Percentiles rank a stretch among this genome's conserved stretches.
Evolutionary conservation across 2,888 invertebrate species (phyloP).

Genomic region (Acronicta aceris): DNA sequence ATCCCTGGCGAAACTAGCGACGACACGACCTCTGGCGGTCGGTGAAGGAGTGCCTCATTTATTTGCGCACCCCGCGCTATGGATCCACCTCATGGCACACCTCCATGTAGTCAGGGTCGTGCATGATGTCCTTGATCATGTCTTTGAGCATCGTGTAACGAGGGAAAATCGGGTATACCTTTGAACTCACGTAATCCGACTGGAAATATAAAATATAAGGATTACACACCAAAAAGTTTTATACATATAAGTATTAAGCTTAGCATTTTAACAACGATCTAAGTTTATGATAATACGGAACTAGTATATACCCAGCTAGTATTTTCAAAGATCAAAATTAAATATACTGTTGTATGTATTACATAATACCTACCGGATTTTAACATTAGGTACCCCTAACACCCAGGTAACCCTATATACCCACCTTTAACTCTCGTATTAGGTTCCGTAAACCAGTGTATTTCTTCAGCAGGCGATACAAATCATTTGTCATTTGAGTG

Average conservation of each 20-base stretch:
- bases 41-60: constrained; percentile 85
- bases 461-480: constrained; percentile 97
- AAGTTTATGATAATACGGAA: no score
- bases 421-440: constrained; percentile 95
- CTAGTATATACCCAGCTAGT: no score
- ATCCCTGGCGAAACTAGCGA: constrained; percentile 70
- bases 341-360: no score
- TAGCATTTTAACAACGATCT: no score
- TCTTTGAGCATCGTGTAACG: constrained; percentile 98
- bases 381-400: no score
- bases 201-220: constrained; percentile 77
- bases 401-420: no score
- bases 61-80: constrained; percentile 90
- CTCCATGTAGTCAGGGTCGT: constrained; percentile 99
- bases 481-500: constrained; percentile 97
- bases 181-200: constrained; percentile 97
- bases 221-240: not conserved
- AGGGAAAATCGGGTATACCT: constrained; percentile 97
- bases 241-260: no score
- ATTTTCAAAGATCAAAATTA: no score
- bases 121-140: constrained; percentile 98
- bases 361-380: no score
- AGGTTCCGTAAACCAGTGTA: constrained; percentile 96
- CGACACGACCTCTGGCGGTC: constrained; percentile 83
- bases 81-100: constrained; percentile 97